These are phyloP conservation scores for Erynnis tages DNA, from an alignment of 2,888 invertebrate genomes.

Conservation along the genomic window DNA sequence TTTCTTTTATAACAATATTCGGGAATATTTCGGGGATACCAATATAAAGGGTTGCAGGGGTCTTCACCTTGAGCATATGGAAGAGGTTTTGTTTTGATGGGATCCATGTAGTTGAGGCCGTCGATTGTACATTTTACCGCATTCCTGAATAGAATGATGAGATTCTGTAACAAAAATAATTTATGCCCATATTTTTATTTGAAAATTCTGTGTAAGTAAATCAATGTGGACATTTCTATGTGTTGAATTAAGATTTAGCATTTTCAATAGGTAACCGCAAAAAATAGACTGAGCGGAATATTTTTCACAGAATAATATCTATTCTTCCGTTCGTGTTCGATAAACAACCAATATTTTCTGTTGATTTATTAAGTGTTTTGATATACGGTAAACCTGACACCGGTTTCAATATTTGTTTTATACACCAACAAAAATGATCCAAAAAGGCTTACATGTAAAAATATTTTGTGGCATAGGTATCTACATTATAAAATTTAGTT, in stretches of 20 bases:
- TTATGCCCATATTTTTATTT: too few relatives aligned
- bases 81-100: conserved; percentile 31
- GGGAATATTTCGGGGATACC: conserved; percentile 53
- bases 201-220: not conserved
- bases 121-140: conserved; percentile 43
- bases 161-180: conserved; percentile 41
- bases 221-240: too few relatives aligned
- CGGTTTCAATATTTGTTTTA: conserved; percentile 9
- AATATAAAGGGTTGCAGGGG: conserved; percentile 64
- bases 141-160: conserved; percentile 32
- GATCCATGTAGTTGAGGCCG: conserved; percentile 50
- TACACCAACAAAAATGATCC: not conserved
- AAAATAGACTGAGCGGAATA: not conserved
- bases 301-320: conserved; percentile 1
- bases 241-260: too few relatives aligned
- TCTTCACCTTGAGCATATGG: conserved; percentile 38
- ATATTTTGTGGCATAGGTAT: too few relatives aligned
- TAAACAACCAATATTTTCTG: conserved; percentile 18
- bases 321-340: not conserved
- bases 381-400: conserved; percentile 11
- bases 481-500: too few relatives aligned
- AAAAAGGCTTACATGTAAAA: too few relatives aligned
- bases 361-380: conserved; percentile 17
- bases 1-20: conserved; percentile 39
- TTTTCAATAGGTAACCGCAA: not conserved